A percentile compares a stretch with the other conserved stretches of the same genome.
Conservation (phyloP, 2,888 invertebrate genomes). For the Phortica okadai region DNA sequence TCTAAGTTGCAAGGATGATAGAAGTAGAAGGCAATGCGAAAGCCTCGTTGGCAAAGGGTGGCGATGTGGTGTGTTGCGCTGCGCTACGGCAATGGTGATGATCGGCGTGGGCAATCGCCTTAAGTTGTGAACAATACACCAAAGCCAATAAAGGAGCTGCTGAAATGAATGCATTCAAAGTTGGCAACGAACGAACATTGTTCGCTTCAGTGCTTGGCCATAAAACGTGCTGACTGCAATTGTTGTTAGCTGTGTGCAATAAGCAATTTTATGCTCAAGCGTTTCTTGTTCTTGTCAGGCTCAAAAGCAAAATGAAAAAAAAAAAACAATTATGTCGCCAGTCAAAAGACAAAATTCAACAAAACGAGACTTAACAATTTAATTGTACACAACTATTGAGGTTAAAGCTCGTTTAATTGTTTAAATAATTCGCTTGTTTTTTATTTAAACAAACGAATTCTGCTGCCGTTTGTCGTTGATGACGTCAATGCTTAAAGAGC, state of each 20-base stretch:
- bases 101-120: background rate
- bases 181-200: background rate
- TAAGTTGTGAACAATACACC: background rate
- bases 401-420: background rate
- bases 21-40: background rate
- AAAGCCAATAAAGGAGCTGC: background rate
- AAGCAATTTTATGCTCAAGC: background rate
- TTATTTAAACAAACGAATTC: background rate
- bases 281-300: background rate
- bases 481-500: background rate
- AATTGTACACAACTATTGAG: background rate
- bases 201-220: background rate
- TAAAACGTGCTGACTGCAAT: constrained; percentile 20
- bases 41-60: background rate
- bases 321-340: background rate
- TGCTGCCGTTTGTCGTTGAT: background rate
- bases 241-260: background rate
- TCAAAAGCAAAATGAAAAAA: background rate
- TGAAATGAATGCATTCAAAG: background rate
- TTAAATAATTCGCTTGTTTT: background rate
- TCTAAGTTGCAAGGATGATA: background rate
- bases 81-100: background rate
- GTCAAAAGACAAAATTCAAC: background rate
- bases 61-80: too few relatives aligned
- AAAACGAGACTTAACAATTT: background rate